phyloP scores from a whole-genome alignment of 2,113 vertebrate genomes.

The Passer montanus region DNA sequence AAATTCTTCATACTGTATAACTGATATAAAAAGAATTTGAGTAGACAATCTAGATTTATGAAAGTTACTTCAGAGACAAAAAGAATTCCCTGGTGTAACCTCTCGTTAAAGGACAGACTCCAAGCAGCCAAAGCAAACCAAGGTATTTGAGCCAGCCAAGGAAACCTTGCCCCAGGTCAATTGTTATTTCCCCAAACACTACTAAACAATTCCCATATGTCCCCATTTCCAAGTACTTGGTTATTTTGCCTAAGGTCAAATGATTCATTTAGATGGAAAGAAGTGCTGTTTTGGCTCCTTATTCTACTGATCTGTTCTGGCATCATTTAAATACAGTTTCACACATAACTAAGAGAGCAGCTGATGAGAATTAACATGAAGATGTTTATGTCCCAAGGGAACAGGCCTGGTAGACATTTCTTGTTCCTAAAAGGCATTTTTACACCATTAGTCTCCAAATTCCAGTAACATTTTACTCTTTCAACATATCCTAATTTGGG shows the following conservation, averaged over 20 bases:
- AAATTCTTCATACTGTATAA: neutral
- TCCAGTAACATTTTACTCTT: neutral
- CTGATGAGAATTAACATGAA: neutral
- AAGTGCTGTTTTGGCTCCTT: neutral
- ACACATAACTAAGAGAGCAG: neutral
- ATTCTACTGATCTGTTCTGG: neutral
- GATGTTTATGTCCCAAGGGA: neutral
- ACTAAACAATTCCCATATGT: neutral
- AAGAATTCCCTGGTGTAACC: neutral
- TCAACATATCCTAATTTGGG: neutral
- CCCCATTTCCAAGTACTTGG: neutral
- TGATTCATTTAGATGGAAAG: neutral
- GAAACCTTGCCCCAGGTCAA: neutral
- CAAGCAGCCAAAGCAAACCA: neutral
- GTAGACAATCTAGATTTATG: neutral
- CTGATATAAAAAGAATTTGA: neutral
- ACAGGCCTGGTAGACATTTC: neutral
- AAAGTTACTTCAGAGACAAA: neutral
- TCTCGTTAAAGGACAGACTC: neutral
- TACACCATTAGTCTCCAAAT: neutral
- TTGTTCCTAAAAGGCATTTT: slow-evolving; percentile 6
- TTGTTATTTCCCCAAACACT: neutral
- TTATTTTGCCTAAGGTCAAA: neutral
- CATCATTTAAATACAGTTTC: neutral
- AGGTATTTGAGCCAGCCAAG: neutral